Conservation (phyloP, 2,113 vertebrate species). For the Sprattus sprattus region DNA sequence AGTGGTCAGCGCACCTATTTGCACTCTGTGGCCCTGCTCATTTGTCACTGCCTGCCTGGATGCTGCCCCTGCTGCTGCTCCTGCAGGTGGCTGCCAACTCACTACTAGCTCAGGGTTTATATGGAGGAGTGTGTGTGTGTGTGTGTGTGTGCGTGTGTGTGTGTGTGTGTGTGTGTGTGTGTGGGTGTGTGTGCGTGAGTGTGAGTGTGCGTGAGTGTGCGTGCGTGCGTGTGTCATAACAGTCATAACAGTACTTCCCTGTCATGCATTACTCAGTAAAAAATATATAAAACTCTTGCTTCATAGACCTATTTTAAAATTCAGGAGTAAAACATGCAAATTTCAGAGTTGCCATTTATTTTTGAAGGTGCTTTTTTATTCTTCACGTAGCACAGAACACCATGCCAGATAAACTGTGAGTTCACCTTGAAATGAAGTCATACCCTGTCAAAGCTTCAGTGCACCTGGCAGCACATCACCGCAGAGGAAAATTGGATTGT, state of each 20-base stretch:
- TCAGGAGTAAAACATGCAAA: background rate
- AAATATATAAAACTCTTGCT: background rate
- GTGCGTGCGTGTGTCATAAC: background rate
- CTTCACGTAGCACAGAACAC: background rate
- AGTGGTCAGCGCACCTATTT: background rate
- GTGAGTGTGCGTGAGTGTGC: background rate
- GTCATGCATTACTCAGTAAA: background rate
- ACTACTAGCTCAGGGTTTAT: background rate
- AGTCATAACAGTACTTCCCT: background rate
- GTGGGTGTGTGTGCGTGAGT: background rate
- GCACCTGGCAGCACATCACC: background rate
- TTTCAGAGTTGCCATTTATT: background rate
- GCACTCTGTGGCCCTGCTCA: background rate
- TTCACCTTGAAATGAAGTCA: background rate
- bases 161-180: constrained; percentile 5
- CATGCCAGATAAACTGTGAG: background rate
- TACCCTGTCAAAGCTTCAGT: background rate
- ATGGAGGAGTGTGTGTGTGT: background rate
- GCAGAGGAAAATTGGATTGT: background rate
- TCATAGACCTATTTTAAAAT: background rate
- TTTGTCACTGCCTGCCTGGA: background rate
- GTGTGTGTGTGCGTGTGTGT: background rate
- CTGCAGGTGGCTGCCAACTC: background rate
- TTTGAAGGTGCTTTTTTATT: background rate
- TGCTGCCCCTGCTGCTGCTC: background rate